These are phyloP conservation scores for Halichoerus grypus DNA, from an alignment of 2,113 vertebrate genomes.

Conservation along the genomic window DNA sequence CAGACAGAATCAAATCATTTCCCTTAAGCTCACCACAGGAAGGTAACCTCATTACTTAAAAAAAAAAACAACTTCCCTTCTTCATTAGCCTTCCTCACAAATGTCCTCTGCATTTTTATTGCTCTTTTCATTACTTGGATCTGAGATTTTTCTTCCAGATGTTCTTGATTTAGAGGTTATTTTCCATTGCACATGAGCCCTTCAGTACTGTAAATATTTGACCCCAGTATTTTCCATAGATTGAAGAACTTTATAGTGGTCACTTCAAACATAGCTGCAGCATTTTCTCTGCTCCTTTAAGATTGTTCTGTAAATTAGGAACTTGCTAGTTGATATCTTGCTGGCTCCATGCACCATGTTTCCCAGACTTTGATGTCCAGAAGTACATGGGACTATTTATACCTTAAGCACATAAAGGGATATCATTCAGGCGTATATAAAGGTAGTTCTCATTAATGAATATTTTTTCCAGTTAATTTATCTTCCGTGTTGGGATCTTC, in stretches of 20 bases:
- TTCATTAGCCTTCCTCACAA: background rate
- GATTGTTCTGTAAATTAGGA: background rate
- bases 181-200: background rate
- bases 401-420: background rate
- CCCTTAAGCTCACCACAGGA: background rate
- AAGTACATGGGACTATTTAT: fast-evolving
- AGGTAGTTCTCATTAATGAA: background rate
- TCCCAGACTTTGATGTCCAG: background rate
- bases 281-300: background rate
- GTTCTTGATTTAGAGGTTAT: constrained; percentile 53
- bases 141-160: background rate
- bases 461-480: too few relatives aligned
- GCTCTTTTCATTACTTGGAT: background rate
- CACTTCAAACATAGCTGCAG: background rate
- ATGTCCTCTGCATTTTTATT: background rate
- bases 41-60: background rate
- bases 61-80: background rate
- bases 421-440: fast-evolving
- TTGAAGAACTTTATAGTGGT: background rate
- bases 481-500: background rate
- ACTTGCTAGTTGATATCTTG: background rate
- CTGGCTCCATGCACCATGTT: fast-evolving
- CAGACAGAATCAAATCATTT: constrained; percentile 15
- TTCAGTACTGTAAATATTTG: constrained; percentile 11
- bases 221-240: background rate